These are phyloP conservation scores for Peromyscus nudipes DNA, from an alignment of 2,797 vertebrate species.

Conservation along the genomic window DNA sequence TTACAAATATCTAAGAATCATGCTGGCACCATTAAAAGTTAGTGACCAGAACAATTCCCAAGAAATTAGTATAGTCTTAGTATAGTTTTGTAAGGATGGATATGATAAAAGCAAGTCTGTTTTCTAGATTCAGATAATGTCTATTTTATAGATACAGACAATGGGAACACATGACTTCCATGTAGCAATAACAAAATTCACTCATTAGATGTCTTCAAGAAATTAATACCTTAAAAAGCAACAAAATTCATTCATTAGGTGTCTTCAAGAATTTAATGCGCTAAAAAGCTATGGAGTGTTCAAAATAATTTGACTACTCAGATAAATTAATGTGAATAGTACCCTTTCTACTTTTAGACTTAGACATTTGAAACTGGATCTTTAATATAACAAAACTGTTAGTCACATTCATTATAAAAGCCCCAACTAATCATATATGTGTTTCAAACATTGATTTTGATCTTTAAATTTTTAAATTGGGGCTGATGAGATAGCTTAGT, in stretches of 20 bases:
- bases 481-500: background rate
- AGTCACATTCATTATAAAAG: slow-evolving; percentile 23
- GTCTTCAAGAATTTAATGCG: background rate
- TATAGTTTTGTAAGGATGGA: slow-evolving; percentile 3
- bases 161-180: slow-evolving; percentile 29
- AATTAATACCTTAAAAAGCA: slow-evolving; percentile 1
- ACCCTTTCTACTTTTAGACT: slow-evolving; percentile 32
- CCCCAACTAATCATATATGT: background rate
- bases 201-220: slow-evolving; percentile 34
- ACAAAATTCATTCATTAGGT: slow-evolving; percentile 4
- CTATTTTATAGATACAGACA: slow-evolving; percentile 36
- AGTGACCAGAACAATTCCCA: background rate
- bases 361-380: slow-evolving; percentile 52
- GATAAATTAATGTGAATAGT: slow-evolving; percentile 24
- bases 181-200: slow-evolving; percentile 18
- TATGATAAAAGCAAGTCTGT: background rate
- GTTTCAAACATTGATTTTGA: slow-evolving; percentile 37
- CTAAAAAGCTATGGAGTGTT: slow-evolving; percentile 3
- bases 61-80: background rate
- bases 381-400: slow-evolving; percentile 37
- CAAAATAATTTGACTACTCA: slow-evolving; percentile 33
- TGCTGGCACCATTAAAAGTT: background rate
- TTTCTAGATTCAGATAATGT: slow-evolving; percentile 40
- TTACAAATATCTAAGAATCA: background rate
- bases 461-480: slow-evolving; percentile 57